A percentile compares a stretch with the other conserved stretches of the same genome.
Conservation (phyloP, 2,888 invertebrate species). For the Rapana venosa region DNA sequence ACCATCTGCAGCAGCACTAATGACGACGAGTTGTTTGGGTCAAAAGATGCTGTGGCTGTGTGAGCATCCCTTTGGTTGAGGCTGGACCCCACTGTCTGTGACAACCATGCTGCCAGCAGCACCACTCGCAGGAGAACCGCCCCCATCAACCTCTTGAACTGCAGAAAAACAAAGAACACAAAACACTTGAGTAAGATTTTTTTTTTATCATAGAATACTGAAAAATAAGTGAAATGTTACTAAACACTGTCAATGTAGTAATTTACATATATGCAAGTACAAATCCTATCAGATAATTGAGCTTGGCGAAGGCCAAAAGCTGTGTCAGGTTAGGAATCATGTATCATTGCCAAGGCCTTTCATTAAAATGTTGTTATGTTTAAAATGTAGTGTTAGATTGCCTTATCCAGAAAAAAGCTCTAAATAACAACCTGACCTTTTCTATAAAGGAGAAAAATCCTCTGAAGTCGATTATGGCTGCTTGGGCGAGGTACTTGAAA, state of each 20-base stretch:
- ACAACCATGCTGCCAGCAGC: no score
- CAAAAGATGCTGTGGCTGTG: neutral
- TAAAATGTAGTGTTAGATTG: no score
- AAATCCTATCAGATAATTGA: neutral
- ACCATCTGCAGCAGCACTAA: constrained; percentile 22
- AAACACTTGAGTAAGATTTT: neutral
- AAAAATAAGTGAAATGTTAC: neutral
- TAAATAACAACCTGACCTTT: no score
- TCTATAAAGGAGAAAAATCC: no score
- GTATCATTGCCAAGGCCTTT: no score
- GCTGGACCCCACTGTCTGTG: neutral
- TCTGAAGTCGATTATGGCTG: no score
- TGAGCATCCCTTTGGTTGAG: neutral
- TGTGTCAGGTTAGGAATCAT: no score
- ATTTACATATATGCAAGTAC: neutral
- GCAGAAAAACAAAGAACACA: no score
- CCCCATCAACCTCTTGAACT: neutral
- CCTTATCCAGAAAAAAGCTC: no score
- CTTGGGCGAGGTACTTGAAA: no score
- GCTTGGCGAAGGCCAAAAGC: no score
- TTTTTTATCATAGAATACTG: neutral
- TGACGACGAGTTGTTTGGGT: neutral
- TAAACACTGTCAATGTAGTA: neutral
- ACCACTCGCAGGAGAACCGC: neutral
- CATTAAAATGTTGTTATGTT: no score